A percentile compares a stretch with the other conserved stretches of the same genome.
These are phyloP conservation scores for Bufo gargarizans DNA, from an alignment of 2,113 vertebrate genomes.

Conservation along the genomic window DNA sequence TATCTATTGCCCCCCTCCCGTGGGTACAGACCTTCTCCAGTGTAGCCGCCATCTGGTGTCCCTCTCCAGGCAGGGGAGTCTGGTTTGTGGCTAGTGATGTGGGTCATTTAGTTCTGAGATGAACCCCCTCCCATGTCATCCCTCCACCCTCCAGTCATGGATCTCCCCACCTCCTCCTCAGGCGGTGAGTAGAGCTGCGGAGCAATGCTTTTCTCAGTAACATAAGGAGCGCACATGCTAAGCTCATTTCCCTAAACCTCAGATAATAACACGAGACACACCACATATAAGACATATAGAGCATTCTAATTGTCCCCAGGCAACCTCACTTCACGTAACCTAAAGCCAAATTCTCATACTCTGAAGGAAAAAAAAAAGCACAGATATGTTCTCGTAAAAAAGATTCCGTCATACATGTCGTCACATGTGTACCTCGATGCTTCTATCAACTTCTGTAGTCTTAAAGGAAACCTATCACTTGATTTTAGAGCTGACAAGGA, in stretches of 20 bases:
- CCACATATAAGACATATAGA: not conserved
- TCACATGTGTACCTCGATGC: too few relatives aligned
- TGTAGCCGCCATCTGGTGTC: not conserved
- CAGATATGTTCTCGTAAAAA: too few relatives aligned
- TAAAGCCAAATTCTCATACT: too few relatives aligned
- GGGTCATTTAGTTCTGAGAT: not conserved
- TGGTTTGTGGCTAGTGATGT: not conserved
- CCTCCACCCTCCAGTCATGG: too few relatives aligned
- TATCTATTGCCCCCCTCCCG: not conserved
- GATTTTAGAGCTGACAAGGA: too few relatives aligned
- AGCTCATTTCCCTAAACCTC: not conserved
- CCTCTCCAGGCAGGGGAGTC: not conserved
- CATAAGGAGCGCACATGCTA: not conserved
- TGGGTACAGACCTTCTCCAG: slow-evolving; percentile 14
- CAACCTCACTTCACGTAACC: not conserved
- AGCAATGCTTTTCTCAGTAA: not conserved
- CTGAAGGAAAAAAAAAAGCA: too few relatives aligned
- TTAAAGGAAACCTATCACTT: too few relatives aligned
- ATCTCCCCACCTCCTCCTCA: not conserved
- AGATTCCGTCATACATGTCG: too few relatives aligned
- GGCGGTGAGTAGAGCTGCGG: not conserved
- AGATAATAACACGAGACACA: not conserved
- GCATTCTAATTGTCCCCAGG: not conserved
- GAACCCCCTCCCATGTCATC: not conserved
- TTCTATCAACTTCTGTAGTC: too few relatives aligned